Conservation (phyloP, 1,140 invertebrate species). For the Halictus rubicundus region DNA sequence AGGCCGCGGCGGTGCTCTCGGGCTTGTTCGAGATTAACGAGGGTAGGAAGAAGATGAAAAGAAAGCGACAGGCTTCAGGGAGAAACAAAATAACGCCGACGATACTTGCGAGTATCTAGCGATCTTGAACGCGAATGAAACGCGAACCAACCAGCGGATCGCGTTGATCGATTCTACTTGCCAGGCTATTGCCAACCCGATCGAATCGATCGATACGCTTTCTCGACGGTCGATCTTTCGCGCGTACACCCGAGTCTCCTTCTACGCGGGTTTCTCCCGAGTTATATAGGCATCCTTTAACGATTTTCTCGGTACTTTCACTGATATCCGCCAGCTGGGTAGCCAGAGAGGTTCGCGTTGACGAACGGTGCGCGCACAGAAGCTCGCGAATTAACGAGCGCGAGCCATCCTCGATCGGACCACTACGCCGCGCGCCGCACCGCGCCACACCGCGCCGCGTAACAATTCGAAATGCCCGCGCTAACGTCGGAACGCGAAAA, state of each 20-base stretch:
- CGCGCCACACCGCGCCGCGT: no score
- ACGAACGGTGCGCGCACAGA: background rate
- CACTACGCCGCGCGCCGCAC: no score
- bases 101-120: no score
- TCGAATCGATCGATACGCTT: slow-evolving; percentile 64
- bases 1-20: no score
- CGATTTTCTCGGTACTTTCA: slow-evolving; percentile 57
- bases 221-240: slow-evolving; percentile 42
- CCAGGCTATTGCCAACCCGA: slow-evolving; percentile 12
- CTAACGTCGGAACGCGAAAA: background rate
- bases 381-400: slow-evolving; percentile 1
- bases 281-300: slow-evolving; percentile 27
- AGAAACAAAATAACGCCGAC: no score
- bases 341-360: background rate
- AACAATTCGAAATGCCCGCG: background rate
- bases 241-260: slow-evolving; percentile 23
- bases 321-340: slow-evolving; percentile 23
- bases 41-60: no score
- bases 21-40: no score
- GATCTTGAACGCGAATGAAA: no score
- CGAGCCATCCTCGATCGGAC: no score
- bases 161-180: background rate
- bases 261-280: slow-evolving; percentile 40
- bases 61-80: no score
- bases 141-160: no score